These are phyloP conservation scores for Sericinus montela DNA, from an alignment of 2,888 invertebrate genomes.

Conservation along the genomic window DNA sequence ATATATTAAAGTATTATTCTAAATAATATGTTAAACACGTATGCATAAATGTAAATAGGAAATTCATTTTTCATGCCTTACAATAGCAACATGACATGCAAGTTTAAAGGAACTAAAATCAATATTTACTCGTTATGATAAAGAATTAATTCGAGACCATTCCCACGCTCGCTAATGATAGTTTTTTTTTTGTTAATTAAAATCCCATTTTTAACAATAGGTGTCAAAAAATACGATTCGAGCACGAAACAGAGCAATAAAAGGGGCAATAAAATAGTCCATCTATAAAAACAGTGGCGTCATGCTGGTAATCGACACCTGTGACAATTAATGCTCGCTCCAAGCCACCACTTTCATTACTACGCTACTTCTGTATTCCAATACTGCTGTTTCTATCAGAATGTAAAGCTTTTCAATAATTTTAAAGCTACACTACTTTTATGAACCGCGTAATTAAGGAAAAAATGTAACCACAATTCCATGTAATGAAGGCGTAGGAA, in stretches of 20 bases:
- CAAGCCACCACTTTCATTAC: constrained; percentile 46
- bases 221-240: constrained; percentile 23
- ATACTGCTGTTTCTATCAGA: constrained; percentile 20
- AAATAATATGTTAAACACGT: no score
- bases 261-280: constrained; percentile 35
- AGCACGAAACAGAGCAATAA: constrained; percentile 30
- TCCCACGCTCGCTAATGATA: constrained; percentile 11
- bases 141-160: neutral
- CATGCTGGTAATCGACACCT: constrained; percentile 58
- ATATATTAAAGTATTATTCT: no score
- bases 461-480: neutral
- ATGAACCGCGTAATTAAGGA: neutral
- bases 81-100: no score
- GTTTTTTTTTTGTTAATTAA: constrained; percentile 16
- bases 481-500: no score
- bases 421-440: neutral
- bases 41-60: no score
- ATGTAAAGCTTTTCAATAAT: constrained; percentile 20
- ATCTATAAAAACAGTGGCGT: constrained; percentile 42
- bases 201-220: constrained; percentile 13
- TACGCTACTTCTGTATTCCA: constrained; percentile 23
- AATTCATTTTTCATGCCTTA: no score
- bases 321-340: constrained; percentile 55
- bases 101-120: no score
- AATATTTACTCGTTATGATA: no score